Evolutionary conservation across 2,797 vertebrate genomes (phyloP), one percentile per base, ranked within the genome.

Genomic region (Sebastes hubbsi): DNA sequence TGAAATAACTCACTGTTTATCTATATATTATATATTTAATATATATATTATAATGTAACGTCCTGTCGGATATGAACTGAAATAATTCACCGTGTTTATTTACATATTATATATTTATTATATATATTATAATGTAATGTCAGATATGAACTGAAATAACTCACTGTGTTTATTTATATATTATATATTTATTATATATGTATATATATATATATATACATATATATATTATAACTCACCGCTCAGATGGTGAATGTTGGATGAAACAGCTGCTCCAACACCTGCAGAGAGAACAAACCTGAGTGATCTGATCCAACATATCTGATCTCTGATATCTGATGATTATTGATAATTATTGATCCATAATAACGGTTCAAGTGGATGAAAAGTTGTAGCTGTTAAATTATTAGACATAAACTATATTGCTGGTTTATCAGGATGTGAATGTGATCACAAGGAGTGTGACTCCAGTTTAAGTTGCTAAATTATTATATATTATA

Each of bases 171-270:
- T 34, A 34, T 34, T 34, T 34, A 10, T 34, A 34, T 34, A 34
- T 34, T 34, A 34, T 34, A 34, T 34, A 34, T 34, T 34, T 34
- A 34, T 4, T 34, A 34, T 34, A 34, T 10, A 34, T 34, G 10
- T 32, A 1, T 32, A 32, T 29, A 29, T 34, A 10, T 14, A 38
- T 14, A 32, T 38, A 38, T 5, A 38, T 36, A 36, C 12, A 36
- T 36, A 38, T 38, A 38, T 38, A 13, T 38, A 14, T 14, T 5
- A 38, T 38, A 38, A 60, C 84, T 67, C 71, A 86, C 80, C 56
- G 4, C 70, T 80, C 52, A 78, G 5, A 67, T 81, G 65, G n/a
- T 86, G 81, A 59, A 67, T 71, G 52, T 63, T 59, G 55, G 49
- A 62, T 3, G 46, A 77, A 0, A 77, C 42, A 74, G 6, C 75